These are phyloP conservation scores for Mycalesis mineus DNA, from an alignment of 2,888 invertebrate genomes.

Conservation along the genomic window DNA sequence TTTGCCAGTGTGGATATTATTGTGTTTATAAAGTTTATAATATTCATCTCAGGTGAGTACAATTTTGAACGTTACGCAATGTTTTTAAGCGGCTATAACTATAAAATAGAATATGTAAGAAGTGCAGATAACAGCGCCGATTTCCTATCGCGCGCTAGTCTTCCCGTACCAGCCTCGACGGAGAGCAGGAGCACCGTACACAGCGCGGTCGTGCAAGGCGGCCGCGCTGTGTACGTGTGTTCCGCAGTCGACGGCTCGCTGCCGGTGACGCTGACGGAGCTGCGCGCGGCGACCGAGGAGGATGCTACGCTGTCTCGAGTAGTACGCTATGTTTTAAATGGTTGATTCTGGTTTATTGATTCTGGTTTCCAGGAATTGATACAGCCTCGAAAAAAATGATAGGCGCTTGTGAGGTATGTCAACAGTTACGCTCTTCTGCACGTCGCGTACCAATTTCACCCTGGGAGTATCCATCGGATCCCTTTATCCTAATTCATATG, in stretches of 20 bases:
- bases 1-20: no score
- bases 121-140: no score
- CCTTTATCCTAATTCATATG: conserved; percentile 24
- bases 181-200: not conserved
- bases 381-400: conserved; percentile 15
- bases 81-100: no score
- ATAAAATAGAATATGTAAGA: no score
- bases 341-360: conserved; percentile 27
- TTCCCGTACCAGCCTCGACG: no score
- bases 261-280: conserved; percentile 17
- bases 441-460: conserved; percentile 23
- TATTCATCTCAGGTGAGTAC: no score
- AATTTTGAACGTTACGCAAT: no score
- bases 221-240: conserved; percentile 19
- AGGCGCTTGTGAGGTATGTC: conserved; percentile 17
- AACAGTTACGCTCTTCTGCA: conserved; percentile 20
- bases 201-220: not conserved
- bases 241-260: conserved; percentile 19
- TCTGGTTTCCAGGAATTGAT: conserved; percentile 29
- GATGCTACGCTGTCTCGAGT: no score
- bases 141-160: no score
- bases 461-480: conserved; percentile 19
- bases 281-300: no score
- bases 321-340: conserved; percentile 16
- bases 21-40: no score